Evolutionary conservation across 1,140 invertebrate species (phyloP).

Genomic region (Hesperophylax magnus): DNA sequence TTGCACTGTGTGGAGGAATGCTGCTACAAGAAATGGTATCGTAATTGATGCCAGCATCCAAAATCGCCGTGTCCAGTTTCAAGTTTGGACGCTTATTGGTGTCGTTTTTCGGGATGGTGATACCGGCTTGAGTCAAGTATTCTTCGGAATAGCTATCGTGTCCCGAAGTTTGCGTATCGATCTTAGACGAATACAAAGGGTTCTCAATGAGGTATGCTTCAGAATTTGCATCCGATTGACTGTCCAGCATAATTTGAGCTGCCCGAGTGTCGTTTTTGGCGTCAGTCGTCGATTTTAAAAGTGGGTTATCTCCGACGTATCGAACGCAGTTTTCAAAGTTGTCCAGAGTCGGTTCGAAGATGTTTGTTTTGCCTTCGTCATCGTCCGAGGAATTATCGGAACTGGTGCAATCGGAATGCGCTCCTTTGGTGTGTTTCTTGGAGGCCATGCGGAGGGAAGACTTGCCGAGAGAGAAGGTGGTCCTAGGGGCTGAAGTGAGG

Average conservation of each 20-base stretch:
- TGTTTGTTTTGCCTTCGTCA: constrained; percentile 64
- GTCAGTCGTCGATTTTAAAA: constrained; percentile 59
- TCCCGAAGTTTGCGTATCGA: constrained; percentile 60
- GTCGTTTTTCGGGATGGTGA: not conserved
- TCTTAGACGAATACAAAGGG: constrained; percentile 68
- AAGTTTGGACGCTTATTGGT: not conserved
- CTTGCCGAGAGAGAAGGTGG: constrained; percentile 70
- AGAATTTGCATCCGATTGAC: constrained; percentile 60
- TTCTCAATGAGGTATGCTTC: constrained; percentile 64
- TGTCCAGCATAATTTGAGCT: not conserved
- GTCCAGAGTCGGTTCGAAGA: constrained; percentile 69
- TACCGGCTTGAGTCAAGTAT: constrained; percentile 29
- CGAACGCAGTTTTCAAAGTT: constrained; percentile 69
- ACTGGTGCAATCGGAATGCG: constrained; percentile 67
- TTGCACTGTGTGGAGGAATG: not conserved
- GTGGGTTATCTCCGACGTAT: constrained; percentile 64
- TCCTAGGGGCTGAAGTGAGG: constrained; percentile 61
- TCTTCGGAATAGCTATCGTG: constrained; percentile 45
- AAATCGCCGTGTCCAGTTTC: constrained; percentile 18
- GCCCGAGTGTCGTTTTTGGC: constrained; percentile 27
- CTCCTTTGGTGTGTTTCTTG: constrained; percentile 65
- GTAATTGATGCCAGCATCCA: not conserved
- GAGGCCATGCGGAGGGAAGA: constrained; percentile 59
- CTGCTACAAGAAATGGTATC: not conserved
- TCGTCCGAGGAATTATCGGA: constrained; percentile 69